phyloP scores from a whole-genome alignment of 2,888 invertebrate genomes.

The Argyresthia albistria region DNA sequence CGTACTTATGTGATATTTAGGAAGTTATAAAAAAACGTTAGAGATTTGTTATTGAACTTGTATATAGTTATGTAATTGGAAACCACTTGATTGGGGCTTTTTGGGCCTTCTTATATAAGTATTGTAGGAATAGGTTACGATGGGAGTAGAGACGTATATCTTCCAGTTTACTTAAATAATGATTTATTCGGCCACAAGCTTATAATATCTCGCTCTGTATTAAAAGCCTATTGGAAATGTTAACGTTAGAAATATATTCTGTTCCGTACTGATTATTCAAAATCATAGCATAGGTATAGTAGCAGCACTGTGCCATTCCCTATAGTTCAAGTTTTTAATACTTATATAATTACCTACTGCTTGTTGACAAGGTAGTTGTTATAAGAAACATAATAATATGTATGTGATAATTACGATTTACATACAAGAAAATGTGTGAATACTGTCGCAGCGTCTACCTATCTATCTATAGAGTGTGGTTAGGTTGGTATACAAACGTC shows the following conservation, averaged over 20 bases:
- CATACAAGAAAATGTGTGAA: not conserved
- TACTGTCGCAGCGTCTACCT: not conserved
- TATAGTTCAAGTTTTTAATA: not conserved
- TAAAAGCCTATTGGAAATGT: too few species aligned
- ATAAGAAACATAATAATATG: too few species aligned
- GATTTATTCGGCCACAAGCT: conserved; percentile 11
- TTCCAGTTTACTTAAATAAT: conserved; percentile 23
- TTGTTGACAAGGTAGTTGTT: not conserved
- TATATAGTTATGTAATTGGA: conserved; percentile 35
- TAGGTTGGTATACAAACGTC: too few species aligned
- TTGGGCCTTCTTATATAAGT: not conserved
- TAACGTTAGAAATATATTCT: too few species aligned
- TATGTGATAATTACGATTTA: too few species aligned
- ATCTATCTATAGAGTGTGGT: not conserved
- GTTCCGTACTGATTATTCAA: too few species aligned
- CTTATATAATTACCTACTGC: not conserved
- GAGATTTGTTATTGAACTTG: conserved; percentile 40
- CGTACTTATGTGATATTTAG: conserved; percentile 69
- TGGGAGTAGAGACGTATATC: conserved; percentile 16
- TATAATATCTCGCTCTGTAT: too few species aligned
- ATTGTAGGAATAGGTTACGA: not conserved
- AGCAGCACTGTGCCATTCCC: conserved; percentile 26
- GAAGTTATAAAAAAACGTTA: conserved; percentile 47
- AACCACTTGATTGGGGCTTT: not conserved
- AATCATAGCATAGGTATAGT: conserved; percentile 5